phyloP scores from a whole-genome alignment of 2,888 invertebrate species.

The Muschampia plurimacula region DNA sequence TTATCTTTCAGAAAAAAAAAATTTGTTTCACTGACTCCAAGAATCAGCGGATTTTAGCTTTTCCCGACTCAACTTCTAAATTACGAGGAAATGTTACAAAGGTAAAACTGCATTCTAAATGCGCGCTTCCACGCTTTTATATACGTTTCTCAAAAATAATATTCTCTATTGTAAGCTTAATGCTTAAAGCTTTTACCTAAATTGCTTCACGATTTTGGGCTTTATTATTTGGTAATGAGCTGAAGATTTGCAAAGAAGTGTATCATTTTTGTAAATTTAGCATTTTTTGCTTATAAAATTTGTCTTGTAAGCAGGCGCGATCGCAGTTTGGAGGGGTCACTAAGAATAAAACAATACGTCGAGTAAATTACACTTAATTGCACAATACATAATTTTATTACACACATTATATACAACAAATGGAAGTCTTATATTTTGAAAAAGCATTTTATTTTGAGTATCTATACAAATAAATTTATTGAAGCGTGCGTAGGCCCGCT shows the following conservation, averaged over 20 bases:
- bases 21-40: slow-evolving; percentile 12
- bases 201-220: slow-evolving; percentile 32
- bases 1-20: not conserved
- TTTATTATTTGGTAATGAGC: slow-evolving; percentile 30
- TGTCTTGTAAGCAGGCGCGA: not conserved
- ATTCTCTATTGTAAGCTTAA: slow-evolving; percentile 36
- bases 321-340: too few relatives aligned
- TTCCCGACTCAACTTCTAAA: slow-evolving; percentile 28
- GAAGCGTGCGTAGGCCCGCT: too few relatives aligned
- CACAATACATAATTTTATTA: too few relatives aligned
- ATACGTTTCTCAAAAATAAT: slow-evolving; percentile 37
- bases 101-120: slow-evolving; percentile 38
- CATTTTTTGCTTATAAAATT: not conserved
- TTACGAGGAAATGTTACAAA: slow-evolving; percentile 36
- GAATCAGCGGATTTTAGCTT: slow-evolving; percentile 31
- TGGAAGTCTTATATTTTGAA: too few relatives aligned
- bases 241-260: slow-evolving; percentile 6
- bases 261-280: not conserved
- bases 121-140: slow-evolving; percentile 31
- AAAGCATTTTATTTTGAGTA: too few relatives aligned
- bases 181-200: slow-evolving; percentile 32
- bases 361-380: too few relatives aligned
- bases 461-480: too few relatives aligned
- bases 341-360: too few relatives aligned
- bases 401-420: too few relatives aligned